Evolutionary conservation across 2,797 vertebrate species (phyloP).

Genomic region (Eulemur rubriventer): DNA sequence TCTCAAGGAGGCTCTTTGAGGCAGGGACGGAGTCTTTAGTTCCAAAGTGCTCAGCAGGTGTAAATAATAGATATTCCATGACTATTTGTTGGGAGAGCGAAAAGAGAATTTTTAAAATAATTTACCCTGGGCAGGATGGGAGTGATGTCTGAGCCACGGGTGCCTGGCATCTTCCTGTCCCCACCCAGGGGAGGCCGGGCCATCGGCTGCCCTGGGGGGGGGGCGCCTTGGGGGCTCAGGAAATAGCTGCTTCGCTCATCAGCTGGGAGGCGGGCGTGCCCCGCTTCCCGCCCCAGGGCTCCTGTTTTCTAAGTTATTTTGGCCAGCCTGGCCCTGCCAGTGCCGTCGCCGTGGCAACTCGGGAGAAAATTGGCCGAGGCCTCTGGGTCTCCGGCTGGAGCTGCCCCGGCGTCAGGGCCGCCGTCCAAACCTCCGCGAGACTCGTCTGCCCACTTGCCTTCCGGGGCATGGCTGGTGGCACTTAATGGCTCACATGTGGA

Average conservation of each 20-base stretch:
- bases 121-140: not conserved
- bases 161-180: not conserved
- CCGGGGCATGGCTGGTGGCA: not conserved
- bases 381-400: not conserved
- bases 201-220: not conserved
- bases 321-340: constrained; percentile 26
- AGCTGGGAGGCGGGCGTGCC: constrained; percentile 55
- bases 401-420: not conserved
- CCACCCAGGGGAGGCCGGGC: not conserved
- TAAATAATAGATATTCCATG: not conserved
- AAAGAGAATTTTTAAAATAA: not conserved
- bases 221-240: constrained; percentile 9
- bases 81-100: not conserved
- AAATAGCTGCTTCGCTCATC: constrained; percentile 50
- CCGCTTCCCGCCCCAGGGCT: constrained; percentile 49
- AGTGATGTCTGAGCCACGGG: not conserved
- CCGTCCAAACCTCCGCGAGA: not conserved
- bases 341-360: constrained; percentile 61
- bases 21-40: not conserved
- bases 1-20: not conserved
- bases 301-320: constrained; percentile 75
- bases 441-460: not conserved
- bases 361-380: constrained; percentile 39
- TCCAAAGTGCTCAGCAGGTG: not conserved
- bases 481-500: fast-evolving